Evolutionary conservation across 2,113 vertebrate species (phyloP).

Genomic region (Scytalopus superciliaris): DNA sequence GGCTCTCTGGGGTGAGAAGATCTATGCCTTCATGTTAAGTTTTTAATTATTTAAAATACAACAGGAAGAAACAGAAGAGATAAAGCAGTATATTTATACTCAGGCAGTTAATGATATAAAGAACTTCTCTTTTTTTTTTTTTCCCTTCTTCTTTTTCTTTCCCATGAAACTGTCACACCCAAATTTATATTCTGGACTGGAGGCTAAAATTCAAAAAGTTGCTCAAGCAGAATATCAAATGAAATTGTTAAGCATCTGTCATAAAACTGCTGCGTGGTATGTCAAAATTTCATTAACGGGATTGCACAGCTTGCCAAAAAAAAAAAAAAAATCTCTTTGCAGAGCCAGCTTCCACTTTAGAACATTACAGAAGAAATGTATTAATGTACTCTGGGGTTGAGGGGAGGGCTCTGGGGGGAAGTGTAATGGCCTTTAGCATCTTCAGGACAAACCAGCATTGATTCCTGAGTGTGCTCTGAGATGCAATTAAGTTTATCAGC

Average conservation of each 20-base stretch:
- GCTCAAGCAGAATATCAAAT: conserved; percentile 55
- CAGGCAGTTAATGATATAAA: conserved; percentile 47
- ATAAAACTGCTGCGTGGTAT: conserved; percentile 62
- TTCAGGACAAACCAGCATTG: conserved; percentile 39
- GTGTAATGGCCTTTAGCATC: conserved; percentile 29
- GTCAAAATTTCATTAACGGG: conserved; percentile 61
- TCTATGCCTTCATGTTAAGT: background rate
- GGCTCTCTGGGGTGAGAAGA: conserved; percentile 92
- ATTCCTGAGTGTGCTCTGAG: conserved; percentile 6
- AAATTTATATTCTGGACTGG: conserved; percentile 60
- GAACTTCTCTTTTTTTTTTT: background rate
- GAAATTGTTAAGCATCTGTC: conserved; percentile 63
- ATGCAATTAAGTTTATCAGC: conserved; percentile 39
- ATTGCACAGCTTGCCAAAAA: conserved; percentile 57
- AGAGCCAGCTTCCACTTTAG: conserved; percentile 65
- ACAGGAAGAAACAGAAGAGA: conserved; percentile 41
- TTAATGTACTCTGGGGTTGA: conserved; percentile 12
- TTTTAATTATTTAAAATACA: conserved; percentile 56
- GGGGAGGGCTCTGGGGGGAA: background rate
- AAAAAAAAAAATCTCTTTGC: conserved; percentile 1
- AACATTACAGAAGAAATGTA: conserved; percentile 53
- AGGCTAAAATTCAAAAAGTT: conserved; percentile 53
- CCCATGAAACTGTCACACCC: conserved; percentile 29
- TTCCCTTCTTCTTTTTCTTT: background rate
- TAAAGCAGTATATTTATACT: conserved; percentile 39